Conservation (phyloP, 2,113 vertebrate species). For the Seriola quinqueradiata region DNA sequence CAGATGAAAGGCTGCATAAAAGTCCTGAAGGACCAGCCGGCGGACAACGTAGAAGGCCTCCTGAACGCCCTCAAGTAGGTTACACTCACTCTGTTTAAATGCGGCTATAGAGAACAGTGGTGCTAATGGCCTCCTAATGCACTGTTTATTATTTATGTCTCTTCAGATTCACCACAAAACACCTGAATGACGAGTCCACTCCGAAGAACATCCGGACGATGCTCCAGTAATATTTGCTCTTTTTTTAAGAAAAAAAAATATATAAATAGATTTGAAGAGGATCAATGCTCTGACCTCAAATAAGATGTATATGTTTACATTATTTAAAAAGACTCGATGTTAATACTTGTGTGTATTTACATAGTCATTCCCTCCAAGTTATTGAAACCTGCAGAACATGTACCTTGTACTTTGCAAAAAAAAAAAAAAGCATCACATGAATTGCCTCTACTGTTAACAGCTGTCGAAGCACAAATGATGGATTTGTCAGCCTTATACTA, state of each 20-base stretch:
- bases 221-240: constrained; percentile 91
- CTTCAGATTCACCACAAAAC: constrained; percentile 97
- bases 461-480: constrained; percentile 75
- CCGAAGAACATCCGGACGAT: constrained; percentile 98
- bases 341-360: constrained; percentile 91
- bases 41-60: constrained; percentile 97
- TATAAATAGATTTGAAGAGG: constrained; percentile 85
- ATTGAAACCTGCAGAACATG: constrained; percentile 81
- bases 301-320: constrained; percentile 99
- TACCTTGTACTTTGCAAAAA: constrained; percentile 83
- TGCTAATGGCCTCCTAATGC: neutral
- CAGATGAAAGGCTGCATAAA: constrained; percentile 99
- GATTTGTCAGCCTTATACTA: constrained; percentile 83
- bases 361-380: constrained; percentile 83
- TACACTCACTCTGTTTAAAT: neutral
- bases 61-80: constrained; percentile 98
- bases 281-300: constrained; percentile 93
- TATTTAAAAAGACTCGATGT: constrained; percentile 98
- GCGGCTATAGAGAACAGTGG: neutral
- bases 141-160: neutral
- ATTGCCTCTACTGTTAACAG: constrained; percentile 77
- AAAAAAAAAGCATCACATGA: constrained; percentile 65
- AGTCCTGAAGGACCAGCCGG: constrained; percentile 98
- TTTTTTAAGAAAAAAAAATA: constrained; percentile 11
- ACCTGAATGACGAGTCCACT: constrained; percentile 98